Base-by-base conservation (phyloP, 2,888 invertebrate species). In the Patella caerulea region DNA sequence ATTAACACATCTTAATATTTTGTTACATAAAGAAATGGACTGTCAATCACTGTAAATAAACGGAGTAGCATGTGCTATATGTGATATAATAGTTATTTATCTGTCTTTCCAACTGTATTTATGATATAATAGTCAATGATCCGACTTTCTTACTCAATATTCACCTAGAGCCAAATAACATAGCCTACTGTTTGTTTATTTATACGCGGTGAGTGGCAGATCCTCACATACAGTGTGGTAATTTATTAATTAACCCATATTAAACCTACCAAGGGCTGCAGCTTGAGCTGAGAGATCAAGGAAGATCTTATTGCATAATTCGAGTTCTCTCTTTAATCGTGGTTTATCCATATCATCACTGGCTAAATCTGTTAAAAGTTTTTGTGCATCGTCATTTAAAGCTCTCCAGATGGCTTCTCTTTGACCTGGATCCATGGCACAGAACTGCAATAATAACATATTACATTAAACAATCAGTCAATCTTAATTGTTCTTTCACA, bases 311-410 rank as follows among this genome's bases (percentile, higher is more conserved):
- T 98, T 98, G 85, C 98, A 98, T 92, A 97, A 97, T 83, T 97
- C 96, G 94, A 99, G 97, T 93, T 98, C 98, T 17, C 98, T 94
- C 79, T 96, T 93, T 84, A 99, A 93, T 75, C 97, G 93, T 80
- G 97, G 92, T 86, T 98, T 93, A 90, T 98, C 90, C 12, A 86
- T 81, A 65, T 88, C 86, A 15, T 85, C 97, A 0, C 98, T 97
- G 52, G 96, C 96, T 2, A 97, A 96, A 93, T 99, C 99, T 24
- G 96, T 95, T 69, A 99, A 93, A 83, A 99, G 93, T 90, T 98
- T 98, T 92, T 98, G 97, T 0, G 98, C 98, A 92, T 99, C 99
- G 89, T 99, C 98, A 93, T 99, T 98, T 77, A 99, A 93, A 0
- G 98, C 98, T 74, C 86, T 83, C 82, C 92, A 89, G 88, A 99